These are phyloP conservation scores for Forbesichthys papilliferus DNA, from an alignment of 2,113 vertebrate species.

Conservation along the genomic window DNA sequence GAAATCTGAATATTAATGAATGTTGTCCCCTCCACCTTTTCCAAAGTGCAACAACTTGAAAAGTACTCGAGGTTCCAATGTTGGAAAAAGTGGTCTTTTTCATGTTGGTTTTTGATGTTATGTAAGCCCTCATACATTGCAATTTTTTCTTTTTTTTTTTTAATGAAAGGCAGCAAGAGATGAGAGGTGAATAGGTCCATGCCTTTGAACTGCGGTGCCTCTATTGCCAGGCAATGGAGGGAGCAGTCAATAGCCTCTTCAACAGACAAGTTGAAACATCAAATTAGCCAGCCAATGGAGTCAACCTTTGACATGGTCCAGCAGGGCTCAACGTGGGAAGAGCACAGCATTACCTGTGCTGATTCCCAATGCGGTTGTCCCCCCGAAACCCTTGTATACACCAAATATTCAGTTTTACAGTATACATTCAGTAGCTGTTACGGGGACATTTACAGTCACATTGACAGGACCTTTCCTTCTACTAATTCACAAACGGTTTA, in stretches of 20 bases:
- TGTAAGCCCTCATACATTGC: constrained; percentile 50
- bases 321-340: constrained; percentile 53
- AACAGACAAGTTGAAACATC: constrained; percentile 55
- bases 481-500: constrained; percentile 32
- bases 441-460: constrained; percentile 34
- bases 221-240: constrained; percentile 33
- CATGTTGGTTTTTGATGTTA: constrained; percentile 61
- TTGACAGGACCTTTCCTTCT: constrained; percentile 56
- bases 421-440: constrained; percentile 10
- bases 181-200: constrained; percentile 49
- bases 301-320: constrained; percentile 61
- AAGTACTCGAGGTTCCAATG: constrained; percentile 22
- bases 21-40: background rate
- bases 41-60: constrained; percentile 45
- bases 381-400: constrained; percentile 26
- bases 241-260: constrained; percentile 61
- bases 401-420: constrained; percentile 20
- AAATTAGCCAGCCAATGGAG: constrained; percentile 59
- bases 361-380: constrained; percentile 44
- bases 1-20: constrained; percentile 44
- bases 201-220: constrained; percentile 59
- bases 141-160: constrained; percentile 4
- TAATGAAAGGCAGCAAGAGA: constrained; percentile 57
- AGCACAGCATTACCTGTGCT: constrained; percentile 54
- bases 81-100: constrained; percentile 34